These are phyloP conservation scores for Alca torda DNA, from an alignment of 2,797 vertebrate species.

Conservation along the genomic window DNA sequence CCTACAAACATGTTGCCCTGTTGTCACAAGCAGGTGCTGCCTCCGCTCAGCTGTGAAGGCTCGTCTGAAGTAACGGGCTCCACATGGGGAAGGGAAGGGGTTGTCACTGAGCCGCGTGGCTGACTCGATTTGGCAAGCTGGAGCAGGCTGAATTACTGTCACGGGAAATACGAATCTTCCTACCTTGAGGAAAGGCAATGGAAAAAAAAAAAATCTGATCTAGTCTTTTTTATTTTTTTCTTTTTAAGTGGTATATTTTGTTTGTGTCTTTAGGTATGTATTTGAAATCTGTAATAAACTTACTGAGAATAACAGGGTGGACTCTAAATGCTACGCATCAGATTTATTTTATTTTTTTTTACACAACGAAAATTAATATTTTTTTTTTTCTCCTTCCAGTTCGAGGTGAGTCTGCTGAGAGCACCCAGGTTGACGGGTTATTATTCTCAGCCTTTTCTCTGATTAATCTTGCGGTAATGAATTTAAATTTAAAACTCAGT, in stretches of 20 bases:
- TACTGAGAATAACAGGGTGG: background rate
- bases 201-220: fast-evolving
- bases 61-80: background rate
- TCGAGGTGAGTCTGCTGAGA: background rate
- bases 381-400: background rate
- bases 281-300: background rate
- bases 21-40: background rate
- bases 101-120: background rate
- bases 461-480: background rate
- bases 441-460: background rate
- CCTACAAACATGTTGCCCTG: background rate
- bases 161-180: background rate
- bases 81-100: background rate
- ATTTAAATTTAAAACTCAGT: background rate
- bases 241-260: background rate
- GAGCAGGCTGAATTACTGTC: background rate
- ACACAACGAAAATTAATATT: too few relatives aligned
- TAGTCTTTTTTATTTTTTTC: background rate
- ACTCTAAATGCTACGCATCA: background rate
- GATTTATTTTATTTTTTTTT: background rate
- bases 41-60: background rate
- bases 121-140: background rate
- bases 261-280: background rate
- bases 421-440: background rate
- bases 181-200: background rate